phyloP scores from a whole-genome alignment of 1,140 invertebrate species.

The Ctenoplectra terminalis region DNA sequence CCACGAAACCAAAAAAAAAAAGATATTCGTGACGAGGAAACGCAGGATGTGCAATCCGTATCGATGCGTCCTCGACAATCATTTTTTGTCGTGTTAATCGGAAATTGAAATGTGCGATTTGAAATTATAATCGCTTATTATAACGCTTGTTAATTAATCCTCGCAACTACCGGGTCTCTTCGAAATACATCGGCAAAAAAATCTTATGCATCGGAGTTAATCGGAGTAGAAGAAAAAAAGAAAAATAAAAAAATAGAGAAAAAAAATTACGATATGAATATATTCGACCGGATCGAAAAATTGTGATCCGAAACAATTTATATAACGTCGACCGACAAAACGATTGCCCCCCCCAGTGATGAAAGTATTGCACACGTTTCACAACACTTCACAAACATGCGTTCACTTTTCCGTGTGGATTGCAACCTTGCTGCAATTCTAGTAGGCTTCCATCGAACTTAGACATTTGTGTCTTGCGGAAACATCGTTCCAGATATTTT shows the following conservation, averaged over 20 bases:
- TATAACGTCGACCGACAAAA: not conserved
- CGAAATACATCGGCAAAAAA: not conserved
- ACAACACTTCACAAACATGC: not conserved
- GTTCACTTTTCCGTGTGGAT: not conserved
- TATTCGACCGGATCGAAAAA: too few species aligned
- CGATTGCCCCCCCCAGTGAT: not conserved
- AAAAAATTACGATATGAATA: too few species aligned
- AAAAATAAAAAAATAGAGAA: not conserved
- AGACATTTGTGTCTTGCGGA: too few species aligned
- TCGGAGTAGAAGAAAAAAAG: not conserved
- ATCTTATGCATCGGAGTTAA: too few species aligned
- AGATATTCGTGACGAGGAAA: too few species aligned
- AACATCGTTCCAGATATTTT: not conserved
- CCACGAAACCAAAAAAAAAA: too few species aligned
- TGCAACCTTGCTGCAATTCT: not conserved
- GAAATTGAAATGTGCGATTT: not conserved
- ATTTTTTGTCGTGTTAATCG: not conserved
- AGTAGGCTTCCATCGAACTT: rapidly evolving
- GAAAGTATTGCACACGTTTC: not conserved
- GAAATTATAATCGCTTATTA: too few species aligned
- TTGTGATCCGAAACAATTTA: too few species aligned
- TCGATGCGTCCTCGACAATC: too few species aligned
- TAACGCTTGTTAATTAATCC: too few species aligned
- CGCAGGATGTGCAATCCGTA: too few species aligned
- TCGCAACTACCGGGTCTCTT: too few species aligned